Evolutionary conservation across 2,888 invertebrate species (phyloP), one percentile per base, ranked within the genome.

Genomic region (Watsonalla cultraria): DNA sequence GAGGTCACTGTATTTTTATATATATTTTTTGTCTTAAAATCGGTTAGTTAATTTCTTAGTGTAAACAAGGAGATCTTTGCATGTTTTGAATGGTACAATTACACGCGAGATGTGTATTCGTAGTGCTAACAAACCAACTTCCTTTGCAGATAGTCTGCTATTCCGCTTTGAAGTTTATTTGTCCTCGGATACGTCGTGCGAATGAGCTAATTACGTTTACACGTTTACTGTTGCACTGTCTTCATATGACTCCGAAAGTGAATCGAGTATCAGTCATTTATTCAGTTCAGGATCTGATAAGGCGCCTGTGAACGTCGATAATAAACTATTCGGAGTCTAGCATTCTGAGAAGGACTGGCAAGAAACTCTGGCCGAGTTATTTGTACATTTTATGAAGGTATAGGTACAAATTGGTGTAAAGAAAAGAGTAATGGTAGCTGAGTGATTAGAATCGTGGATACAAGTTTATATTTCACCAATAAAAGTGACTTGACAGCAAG

Each of bases 71-170:
- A n/a, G n/a, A 24, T 14, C 35, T n/a, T n/a, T 33, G 33, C 7
- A 33, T 34, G 5, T 47, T 48, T 34, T 13, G 35, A n/a, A 48
- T n/a, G 47, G 49, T 54, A 55, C 53, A 59, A 54, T 57, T 53
- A 60, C 59, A 59, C 58, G 52, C 57, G 60, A 64, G 65, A 64
- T 61, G 60, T 65, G 79, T 78, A 78, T 76, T 81, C 75, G 86
- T 85, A 84, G 84, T 73, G 74, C 79, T 76, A 84, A 86, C 82
- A 86, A 80, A 79, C 78, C 70, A 70, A 77, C 78, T 79, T 82
- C 79, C 81, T 79, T 71, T 66, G 69, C 77, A 70, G 71, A 69
- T 61, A 58, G 72, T 70, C 78, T 85, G 70, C 68, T 69, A 74
- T 71, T 60, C 68, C 64, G 69, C 84, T 87, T 86, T 88, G 87